Conservation (phyloP, 2,888 invertebrate species). For the Ptilodon capucinus region DNA sequence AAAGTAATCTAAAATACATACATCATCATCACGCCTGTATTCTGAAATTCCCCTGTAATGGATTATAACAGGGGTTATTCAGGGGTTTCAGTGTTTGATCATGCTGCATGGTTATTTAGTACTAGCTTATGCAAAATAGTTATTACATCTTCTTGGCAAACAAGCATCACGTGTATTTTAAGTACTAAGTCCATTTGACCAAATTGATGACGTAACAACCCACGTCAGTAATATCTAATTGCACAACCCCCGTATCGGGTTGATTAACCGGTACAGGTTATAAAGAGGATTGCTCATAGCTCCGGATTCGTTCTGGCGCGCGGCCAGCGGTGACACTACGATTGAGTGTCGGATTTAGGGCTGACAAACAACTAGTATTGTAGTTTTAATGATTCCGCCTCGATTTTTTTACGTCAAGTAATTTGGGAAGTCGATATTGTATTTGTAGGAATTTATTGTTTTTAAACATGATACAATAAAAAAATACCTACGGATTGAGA, state of each 20-base stretch:
- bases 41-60: no score
- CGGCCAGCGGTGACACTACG: slow-evolving; percentile 57
- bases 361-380: slow-evolving; percentile 10
- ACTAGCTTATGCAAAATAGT: no score
- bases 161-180: no score
- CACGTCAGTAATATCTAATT: slow-evolving; percentile 44
- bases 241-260: slow-evolving; percentile 65
- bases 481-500: no score
- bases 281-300: slow-evolving; percentile 73
- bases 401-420: slow-evolving; percentile 3
- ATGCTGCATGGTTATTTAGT: no score
- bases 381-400: slow-evolving; percentile 11
- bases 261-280: slow-evolving; percentile 77
- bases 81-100: no score
- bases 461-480: no score
- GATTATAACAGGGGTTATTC: no score
- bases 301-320: slow-evolving; percentile 67
- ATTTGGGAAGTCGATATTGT: slow-evolving; percentile 2
- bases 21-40: no score
- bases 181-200: slow-evolving; percentile 21
- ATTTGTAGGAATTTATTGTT: not conserved
- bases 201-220: slow-evolving; percentile 29
- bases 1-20: no score
- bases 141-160: no score
- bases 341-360: slow-evolving; percentile 33